A percentile compares a stretch with the other conserved stretches of the same genome.
Conservation (phyloP, 1,140 invertebrate species). For the Heterodera schachtii region DNA sequence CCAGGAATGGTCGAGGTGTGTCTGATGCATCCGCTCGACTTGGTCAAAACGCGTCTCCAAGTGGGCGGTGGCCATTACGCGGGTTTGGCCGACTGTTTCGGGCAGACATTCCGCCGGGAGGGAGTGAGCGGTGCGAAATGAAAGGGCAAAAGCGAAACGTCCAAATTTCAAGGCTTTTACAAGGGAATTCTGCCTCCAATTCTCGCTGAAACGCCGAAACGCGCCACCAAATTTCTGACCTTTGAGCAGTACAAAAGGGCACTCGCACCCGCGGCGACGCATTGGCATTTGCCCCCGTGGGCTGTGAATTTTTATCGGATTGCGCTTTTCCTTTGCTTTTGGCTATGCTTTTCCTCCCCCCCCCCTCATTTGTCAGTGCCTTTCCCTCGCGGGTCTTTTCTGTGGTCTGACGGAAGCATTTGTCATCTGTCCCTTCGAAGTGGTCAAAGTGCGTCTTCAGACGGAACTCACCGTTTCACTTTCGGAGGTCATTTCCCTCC, state of each 20-base stretch:
- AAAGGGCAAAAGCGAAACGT: constrained; percentile 27
- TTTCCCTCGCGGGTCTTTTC: constrained; percentile 80
- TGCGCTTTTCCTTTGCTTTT: background rate
- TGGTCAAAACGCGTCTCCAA: constrained; percentile 86
- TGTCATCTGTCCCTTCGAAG: constrained; percentile 89
- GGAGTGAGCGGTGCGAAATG: constrained; percentile 65
- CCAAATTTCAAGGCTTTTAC: constrained; percentile 69
- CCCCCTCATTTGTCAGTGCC: constrained; percentile 73
- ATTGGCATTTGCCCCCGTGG: constrained; percentile 38
- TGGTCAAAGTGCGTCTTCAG: constrained; percentile 81
- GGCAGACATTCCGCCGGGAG: constrained; percentile 83
- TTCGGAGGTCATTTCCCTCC: constrained; percentile 66
- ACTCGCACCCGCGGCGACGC: constrained; percentile 70
- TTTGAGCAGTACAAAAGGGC: constrained; percentile 88
- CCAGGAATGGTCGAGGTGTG: constrained; percentile 83
- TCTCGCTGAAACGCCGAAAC: constrained; percentile 88
- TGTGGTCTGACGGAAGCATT: constrained; percentile 85
- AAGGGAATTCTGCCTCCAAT: constrained; percentile 89
- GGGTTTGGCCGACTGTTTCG: constrained; percentile 82
- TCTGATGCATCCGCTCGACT: constrained; percentile 90
- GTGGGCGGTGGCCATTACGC: constrained; percentile 77
- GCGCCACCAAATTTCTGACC: constrained; percentile 87
- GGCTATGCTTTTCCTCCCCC: background rate
- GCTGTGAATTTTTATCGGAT: constrained; percentile 26
- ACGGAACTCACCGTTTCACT: constrained; percentile 70